Base-by-base conservation (phyloP, 2,797 vertebrate genomes). In the Rhinogobio ventralis region DNA sequence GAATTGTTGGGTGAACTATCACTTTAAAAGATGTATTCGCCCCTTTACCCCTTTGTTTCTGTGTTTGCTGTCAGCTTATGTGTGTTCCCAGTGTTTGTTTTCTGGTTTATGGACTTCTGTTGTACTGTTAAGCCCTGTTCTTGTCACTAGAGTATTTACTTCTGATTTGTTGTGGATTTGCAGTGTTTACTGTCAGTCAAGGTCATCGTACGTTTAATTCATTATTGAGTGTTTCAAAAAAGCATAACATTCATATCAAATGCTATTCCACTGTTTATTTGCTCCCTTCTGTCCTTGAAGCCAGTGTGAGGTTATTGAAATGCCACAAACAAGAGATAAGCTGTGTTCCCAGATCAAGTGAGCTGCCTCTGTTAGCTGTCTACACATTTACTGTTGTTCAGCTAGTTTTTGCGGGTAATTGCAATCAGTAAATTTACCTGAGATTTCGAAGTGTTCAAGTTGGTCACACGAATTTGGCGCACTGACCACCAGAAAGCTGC, bases 91-190 rank as follows among this genome's bases (percentile, higher is more conserved):
- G 9, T 68, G 78, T 80, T 80, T 80, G 62, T 68, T 51, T 39
- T 80, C 13, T 53, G 78, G 13, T 80, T 53, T 45, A 68, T 67
- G 10, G 57, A 64, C 5, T 78, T 62, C 2, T 19, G 36, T 23
- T 1, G 14, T 23, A 55, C 49, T n/a, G 49, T 77, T 60, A n/a
- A 75, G 14, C 30, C 20, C 51, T 75, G 51, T 55, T 15, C 73
- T 39, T 75, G 73, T 55, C 73, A 42, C 74, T 60, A 77, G 53
- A 77, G 74, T 42, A 76, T 64, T 78, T 78, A 64, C 57, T 5
- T 0, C 42, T 39, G 76, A 79, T 79, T 79, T 64, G 39, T 46
- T 46, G 57, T 64, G 57, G 39, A 62, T 78, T 79, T 64, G 76
- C 57, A 30, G 3, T 79, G 42, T 46, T 78, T 46, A 42, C 76